Percentiles rank a stretch among this genome's conserved stretches.
phyloP scores from a whole-genome alignment of 2,113 vertebrate genomes.

The Uria lomvia region DNA sequence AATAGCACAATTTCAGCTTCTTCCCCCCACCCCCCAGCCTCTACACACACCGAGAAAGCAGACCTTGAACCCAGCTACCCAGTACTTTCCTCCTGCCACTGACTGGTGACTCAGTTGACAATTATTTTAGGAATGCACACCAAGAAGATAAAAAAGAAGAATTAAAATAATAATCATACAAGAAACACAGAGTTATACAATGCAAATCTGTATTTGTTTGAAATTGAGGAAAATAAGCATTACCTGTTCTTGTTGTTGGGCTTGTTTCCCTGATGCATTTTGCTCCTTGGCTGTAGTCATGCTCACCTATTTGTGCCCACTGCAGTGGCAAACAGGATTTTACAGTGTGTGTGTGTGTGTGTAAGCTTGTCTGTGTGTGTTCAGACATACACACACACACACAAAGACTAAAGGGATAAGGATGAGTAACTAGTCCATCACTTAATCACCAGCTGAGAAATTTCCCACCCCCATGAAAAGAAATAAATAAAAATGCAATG shows the following conservation, averaged over 20 bases:
- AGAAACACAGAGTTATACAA: conserved; percentile 11
- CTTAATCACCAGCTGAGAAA: conserved; percentile 60
- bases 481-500: conserved; percentile 22
- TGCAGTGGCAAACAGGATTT: conserved; percentile 58
- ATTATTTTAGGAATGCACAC: neutral
- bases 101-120: conserved; percentile 26
- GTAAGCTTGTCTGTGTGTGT: conserved; percentile 24
- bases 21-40: neutral
- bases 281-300: conserved; percentile 97
- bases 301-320: conserved; percentile 69
- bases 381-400: conserved; percentile 39
- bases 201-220: neutral
- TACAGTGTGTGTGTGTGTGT: conserved; percentile 9
- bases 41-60: neutral
- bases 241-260: conserved; percentile 95
- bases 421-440: conserved; percentile 71
- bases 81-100: conserved; percentile 7
- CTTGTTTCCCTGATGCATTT: conserved; percentile 81
- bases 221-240: conserved; percentile 60
- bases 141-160: neutral
- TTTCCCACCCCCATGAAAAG: conserved; percentile 51
- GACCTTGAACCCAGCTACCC: conserved; percentile 24
- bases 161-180: neutral
- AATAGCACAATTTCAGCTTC: conserved; percentile 27
- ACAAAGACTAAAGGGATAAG: conserved; percentile 31